Evolutionary conservation across 2,888 invertebrate species (phyloP), one percentile per base, ranked within the genome.

Genomic region (Pogonocherus hispidulus): DNA sequence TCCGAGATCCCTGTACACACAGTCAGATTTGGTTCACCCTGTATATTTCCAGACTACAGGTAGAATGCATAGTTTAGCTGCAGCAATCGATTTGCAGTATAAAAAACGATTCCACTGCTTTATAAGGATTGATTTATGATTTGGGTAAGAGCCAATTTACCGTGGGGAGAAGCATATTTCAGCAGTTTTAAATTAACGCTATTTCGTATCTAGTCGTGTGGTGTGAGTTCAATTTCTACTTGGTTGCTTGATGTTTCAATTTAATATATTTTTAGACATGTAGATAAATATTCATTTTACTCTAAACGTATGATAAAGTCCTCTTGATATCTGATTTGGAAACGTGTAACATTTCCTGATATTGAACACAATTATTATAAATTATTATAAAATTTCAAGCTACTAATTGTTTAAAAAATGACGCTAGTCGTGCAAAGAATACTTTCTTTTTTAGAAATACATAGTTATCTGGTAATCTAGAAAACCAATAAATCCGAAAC

Each of bases 121-220:
- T 35, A 56, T 56, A 20, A n/a, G n/a, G 55, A 37, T 8, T 37
- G 55, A 56, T 56, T 56, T 56, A 56, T 56, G 55, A 56, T 56
- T 56, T 20, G 41, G 41, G 35, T 41, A 18, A 37, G 37, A 56
- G 55, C 55, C 37, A 22, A 37, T 56, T 56, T 37, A 19, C 37
- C 14, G 41, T 41, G 20, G 41, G 37, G 18, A 9, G 19, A 16
- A 54, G 16, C 55, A 37, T 37, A 56, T 56, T 56, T 56, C 55
- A 56, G 35, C 55, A 56, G 37, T 41, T 37, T 55, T 55, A 20
- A 55, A 11, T 35, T 35, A 55, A 37, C 37, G 55, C 19, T 20
- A 37, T 56, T 19, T n/a, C 37, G 19, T 23, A 23, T n/a, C 49
- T 16, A 23, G 22, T 51, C 23, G 49, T 23, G 49, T 51, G n/a